phyloP scores from a whole-genome alignment of 2,113 vertebrate species.

The Sitta europaea region DNA sequence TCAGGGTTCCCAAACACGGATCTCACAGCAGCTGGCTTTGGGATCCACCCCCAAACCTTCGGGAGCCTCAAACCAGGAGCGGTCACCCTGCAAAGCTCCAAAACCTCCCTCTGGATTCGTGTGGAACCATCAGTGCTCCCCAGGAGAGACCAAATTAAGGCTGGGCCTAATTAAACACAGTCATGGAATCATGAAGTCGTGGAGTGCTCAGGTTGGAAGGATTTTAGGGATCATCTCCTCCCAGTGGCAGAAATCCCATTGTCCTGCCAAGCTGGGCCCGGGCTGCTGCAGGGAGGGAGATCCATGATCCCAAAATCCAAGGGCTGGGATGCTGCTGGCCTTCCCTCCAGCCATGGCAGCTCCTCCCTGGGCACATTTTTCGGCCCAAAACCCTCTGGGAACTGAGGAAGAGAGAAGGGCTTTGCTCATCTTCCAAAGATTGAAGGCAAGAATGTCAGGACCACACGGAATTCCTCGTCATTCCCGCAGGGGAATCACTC shows the following conservation, averaged over 20 bases:
- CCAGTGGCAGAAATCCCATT: not conserved
- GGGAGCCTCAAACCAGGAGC: rapidly evolving
- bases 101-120: rapidly evolving
- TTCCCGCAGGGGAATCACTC: not conserved
- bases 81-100: rapidly evolving
- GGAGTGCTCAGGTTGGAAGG: not conserved
- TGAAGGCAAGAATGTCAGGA: not conserved
- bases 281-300: not conserved
- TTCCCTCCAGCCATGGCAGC: not conserved
- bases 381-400: not conserved
- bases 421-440: not conserved
- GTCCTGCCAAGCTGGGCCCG: not conserved
- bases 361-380: not conserved
- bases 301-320: not conserved
- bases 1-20: rapidly evolving
- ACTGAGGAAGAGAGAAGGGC: not conserved
- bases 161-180: not conserved
- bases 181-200: rapidly evolving
- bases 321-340: not conserved
- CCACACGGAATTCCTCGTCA: rapidly evolving
- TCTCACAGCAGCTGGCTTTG: not conserved
- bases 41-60: not conserved
- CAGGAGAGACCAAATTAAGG: not conserved
- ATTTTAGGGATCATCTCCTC: not conserved
- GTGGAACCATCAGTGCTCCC: rapidly evolving